Percentiles rank a stretch among this genome's conserved stretches.
Conservation (phyloP, 2,797 vertebrate species). For the Bufotes viridis region DNA sequence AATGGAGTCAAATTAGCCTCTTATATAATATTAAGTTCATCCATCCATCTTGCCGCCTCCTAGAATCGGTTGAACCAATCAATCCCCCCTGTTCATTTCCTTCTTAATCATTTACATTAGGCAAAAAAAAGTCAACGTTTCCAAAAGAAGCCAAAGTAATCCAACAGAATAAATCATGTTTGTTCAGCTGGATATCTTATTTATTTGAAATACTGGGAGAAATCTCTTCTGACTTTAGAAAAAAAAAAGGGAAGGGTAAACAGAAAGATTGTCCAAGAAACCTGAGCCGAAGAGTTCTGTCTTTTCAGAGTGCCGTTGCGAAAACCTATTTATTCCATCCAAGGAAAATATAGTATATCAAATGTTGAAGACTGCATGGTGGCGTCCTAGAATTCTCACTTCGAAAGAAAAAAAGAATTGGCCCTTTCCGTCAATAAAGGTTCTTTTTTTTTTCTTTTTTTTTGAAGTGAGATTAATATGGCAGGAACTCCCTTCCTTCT, state of each 20-base stretch:
- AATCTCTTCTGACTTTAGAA: constrained; percentile 85
- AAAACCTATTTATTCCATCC: constrained; percentile 79
- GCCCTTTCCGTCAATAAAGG: constrained; percentile 27
- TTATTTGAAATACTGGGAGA: constrained; percentile 87
- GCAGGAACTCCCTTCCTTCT: neutral
- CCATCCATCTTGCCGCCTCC: constrained; percentile 56
- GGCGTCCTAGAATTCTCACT: constrained; percentile 72
- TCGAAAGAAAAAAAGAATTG: constrained; percentile 25
- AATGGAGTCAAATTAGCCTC: neutral
- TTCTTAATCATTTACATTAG: constrained; percentile 78
- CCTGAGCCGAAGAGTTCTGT: constrained; percentile 80
- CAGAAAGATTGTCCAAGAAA: constrained; percentile 80
- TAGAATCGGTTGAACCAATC: constrained; percentile 71
- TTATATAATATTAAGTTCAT: neutral
- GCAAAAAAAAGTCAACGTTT: constrained; percentile 75
- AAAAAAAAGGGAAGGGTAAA: constrained; percentile 80
- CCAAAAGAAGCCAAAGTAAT: constrained; percentile 78
- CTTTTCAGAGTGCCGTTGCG: constrained; percentile 79
- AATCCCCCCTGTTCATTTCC: constrained; percentile 70
- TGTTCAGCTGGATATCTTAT: constrained; percentile 93
- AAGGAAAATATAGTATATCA: constrained; percentile 83
- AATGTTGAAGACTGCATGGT: constrained; percentile 73
- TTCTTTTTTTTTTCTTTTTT: constrained; percentile 36
- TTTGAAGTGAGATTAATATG: constrained; percentile 23
- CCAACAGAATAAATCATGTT: constrained; percentile 83